A percentile compares a stretch with the other conserved stretches of the same genome.
Evolutionary conservation across 2,888 invertebrate species (phyloP).

Genomic region (Xestia ashworthii): DNA sequence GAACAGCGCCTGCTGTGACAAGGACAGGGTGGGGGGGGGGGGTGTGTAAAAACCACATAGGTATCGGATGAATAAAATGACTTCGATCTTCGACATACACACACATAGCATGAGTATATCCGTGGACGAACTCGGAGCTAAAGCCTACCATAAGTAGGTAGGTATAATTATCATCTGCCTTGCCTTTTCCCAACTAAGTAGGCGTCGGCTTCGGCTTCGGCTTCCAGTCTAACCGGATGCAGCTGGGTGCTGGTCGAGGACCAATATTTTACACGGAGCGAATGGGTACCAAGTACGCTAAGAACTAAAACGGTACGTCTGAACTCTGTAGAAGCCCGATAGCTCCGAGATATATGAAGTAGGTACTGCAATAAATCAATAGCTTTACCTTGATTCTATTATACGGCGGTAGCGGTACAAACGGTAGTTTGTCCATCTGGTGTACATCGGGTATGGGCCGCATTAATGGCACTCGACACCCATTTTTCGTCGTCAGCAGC

Average conservation of each 20-base stretch:
- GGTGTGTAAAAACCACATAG: too few species aligned
- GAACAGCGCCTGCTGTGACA: too few species aligned
- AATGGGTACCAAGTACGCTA: background rate
- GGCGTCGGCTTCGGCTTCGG: background rate
- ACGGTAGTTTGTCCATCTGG: conserved; percentile 83
- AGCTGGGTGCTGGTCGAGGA: background rate
- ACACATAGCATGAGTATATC: background rate
- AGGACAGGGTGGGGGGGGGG: too few species aligned
- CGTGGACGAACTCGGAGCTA: background rate
- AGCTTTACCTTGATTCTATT: conserved; percentile 84
- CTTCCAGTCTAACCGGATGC: background rate
- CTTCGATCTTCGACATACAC: too few species aligned
- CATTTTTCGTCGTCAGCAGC: conserved; percentile 85
- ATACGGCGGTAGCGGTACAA: conserved; percentile 84
- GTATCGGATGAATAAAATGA: too few species aligned
- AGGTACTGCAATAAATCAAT: conserved; percentile 22
- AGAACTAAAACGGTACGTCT: background rate
- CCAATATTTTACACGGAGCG: background rate
- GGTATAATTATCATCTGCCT: background rate
- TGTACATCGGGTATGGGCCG: conserved; percentile 83
- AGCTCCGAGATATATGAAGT: background rate
- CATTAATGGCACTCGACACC: conserved; percentile 84
- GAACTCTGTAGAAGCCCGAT: background rate
- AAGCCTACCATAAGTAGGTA: background rate
- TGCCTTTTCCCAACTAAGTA: background rate